Percentiles rank a stretch among this genome's conserved stretches.
phyloP scores from a whole-genome alignment of 2,888 invertebrate species.

The Plagodis pulveraria region DNA sequence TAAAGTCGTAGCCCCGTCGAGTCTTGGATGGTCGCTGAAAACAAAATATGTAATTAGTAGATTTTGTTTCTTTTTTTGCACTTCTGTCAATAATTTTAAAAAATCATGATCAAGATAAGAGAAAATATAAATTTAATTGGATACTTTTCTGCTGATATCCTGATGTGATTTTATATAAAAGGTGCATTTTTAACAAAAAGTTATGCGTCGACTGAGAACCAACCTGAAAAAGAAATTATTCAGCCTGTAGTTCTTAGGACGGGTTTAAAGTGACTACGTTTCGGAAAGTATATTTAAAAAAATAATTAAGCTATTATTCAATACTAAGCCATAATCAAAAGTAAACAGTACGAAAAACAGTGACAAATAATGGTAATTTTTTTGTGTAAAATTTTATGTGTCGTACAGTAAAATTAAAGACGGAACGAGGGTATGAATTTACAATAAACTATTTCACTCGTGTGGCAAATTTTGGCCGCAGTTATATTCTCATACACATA shows the following conservation, averaged over 20 bases:
- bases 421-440: too few relatives aligned
- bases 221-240: conserved; percentile 60
- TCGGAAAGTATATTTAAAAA: too few relatives aligned
- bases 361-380: too few relatives aligned
- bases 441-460: too few relatives aligned
- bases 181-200: conserved; percentile 27
- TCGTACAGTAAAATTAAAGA: too few relatives aligned
- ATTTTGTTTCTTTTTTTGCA: conserved; percentile 33
- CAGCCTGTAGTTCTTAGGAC: conserved; percentile 47
- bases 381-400: too few relatives aligned
- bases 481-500: too few relatives aligned
- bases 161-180: conserved; percentile 22
- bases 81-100: conserved; percentile 1
- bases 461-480: too few relatives aligned
- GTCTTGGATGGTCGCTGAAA: conserved; percentile 57
- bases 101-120: neutral
- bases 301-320: too few relatives aligned
- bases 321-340: too few relatives aligned
- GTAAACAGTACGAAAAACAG: too few relatives aligned
- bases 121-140: neutral
- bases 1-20: conserved; percentile 45
- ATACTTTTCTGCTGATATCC: conserved; percentile 30
- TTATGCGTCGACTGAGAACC: conserved; percentile 43
- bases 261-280: neutral
- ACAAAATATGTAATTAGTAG: conserved; percentile 59